These are phyloP conservation scores for Ectropis grisescens DNA, from an alignment of 1,140 invertebrate species.

Conservation along the genomic window DNA sequence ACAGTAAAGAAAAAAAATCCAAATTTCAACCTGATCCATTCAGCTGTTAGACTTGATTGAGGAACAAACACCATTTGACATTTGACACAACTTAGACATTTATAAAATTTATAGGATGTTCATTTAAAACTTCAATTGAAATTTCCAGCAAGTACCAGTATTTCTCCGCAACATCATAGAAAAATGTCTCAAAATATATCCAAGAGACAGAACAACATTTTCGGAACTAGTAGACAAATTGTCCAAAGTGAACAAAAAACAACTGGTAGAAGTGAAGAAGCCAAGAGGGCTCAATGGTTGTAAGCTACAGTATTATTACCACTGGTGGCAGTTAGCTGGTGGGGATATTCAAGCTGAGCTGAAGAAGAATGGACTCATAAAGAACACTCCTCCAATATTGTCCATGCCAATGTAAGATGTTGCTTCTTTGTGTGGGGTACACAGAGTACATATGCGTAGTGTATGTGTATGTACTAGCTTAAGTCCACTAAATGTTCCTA, in stretches of 20 bases:
- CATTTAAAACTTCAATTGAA: conserved; percentile 3
- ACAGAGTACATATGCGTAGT: too few relatives aligned
- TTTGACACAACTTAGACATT: too few relatives aligned
- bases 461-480: too few relatives aligned
- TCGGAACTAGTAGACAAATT: conserved; percentile 66
- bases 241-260: conserved; percentile 45
- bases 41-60: too few relatives aligned
- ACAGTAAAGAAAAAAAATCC: too few relatives aligned
- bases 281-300: conserved; percentile 72
- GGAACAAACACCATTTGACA: too few relatives aligned
- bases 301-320: conserved; percentile 87
- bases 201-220: conserved; percentile 74
- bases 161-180: conserved; percentile 76
- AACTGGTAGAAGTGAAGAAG: conserved; percentile 37
- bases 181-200: conserved; percentile 77
- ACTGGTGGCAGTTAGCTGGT: conserved; percentile 95
- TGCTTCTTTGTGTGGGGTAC: too few relatives aligned
- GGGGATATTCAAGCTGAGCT: conserved; percentile 93
- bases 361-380: conserved; percentile 91
- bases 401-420: conserved; percentile 82
- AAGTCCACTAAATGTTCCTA: too few relatives aligned
- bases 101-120: too few relatives aligned
- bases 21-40: too few relatives aligned
- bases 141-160: conserved; percentile 71
- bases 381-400: conserved; percentile 83